Conservation (phyloP, 2,113 vertebrate species). For the Lota lota region DNA sequence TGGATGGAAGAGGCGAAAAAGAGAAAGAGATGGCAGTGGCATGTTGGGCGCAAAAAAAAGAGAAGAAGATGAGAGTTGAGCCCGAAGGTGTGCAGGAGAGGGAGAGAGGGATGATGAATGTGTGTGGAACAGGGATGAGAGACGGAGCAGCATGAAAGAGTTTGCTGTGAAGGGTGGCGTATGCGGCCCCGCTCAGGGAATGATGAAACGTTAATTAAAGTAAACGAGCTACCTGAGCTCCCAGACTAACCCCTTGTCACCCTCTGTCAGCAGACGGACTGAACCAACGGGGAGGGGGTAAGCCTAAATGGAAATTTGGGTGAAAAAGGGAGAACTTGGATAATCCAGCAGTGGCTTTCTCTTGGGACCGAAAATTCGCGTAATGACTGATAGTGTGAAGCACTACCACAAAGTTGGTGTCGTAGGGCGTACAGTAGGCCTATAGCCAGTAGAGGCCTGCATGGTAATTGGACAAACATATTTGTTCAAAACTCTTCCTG, state of each 20-base stretch:
- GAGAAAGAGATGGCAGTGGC: conserved; percentile 13
- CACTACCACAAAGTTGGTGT: too few species aligned
- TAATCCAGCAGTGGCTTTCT: conserved; percentile 50
- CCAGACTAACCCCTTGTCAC: conserved; percentile 68
- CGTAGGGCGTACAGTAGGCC: too few species aligned
- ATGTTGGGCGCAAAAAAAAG: conserved; percentile 29
- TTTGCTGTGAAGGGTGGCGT: conserved; percentile 12
- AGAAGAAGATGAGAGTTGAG: conserved; percentile 53
- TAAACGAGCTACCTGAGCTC: conserved; percentile 74
- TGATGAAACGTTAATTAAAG: conserved; percentile 78
- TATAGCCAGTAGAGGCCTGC: too few species aligned
- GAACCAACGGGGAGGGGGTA: conserved; percentile 2
- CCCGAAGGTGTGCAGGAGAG: conserved; percentile 18
- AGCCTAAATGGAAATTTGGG: conserved; percentile 29
- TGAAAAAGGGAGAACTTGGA: conserved; percentile 42
- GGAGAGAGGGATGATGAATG: conserved; percentile 54
- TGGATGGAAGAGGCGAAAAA: conserved; percentile 59
- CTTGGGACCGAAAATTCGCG: neutral
- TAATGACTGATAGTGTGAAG: neutral
- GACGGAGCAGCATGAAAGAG: conserved; percentile 62
- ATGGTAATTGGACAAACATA: too few species aligned
- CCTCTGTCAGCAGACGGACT: conserved; percentile 55
- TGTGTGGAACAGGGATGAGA: conserved; percentile 55
- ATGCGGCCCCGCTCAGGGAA: conserved; percentile 53
- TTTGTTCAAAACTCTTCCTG: too few species aligned